Conservation (phyloP, 92 coral and sea anemone species). For the Phenganax subtilis region DNA sequence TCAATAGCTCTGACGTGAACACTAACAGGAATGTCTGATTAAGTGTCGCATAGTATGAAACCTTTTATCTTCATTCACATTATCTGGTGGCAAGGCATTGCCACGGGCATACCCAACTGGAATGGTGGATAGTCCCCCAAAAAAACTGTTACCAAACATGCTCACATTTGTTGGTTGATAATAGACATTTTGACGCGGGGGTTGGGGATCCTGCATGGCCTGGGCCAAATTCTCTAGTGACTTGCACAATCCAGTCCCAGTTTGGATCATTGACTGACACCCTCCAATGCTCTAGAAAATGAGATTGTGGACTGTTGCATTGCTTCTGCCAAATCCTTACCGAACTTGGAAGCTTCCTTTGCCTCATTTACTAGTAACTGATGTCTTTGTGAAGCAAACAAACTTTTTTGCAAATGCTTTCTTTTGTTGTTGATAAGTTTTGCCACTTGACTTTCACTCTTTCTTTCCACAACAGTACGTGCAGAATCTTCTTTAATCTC, state of each 20-base stretch:
- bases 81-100: background rate
- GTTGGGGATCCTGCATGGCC: background rate
- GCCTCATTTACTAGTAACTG: too few species aligned
- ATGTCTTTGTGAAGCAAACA: too few species aligned
- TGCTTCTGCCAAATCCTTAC: too few species aligned
- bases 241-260: background rate
- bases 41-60: background rate
- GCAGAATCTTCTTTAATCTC: background rate
- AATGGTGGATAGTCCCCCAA: background rate
- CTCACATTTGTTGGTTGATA: background rate
- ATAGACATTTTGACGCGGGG: background rate
- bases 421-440: too few species aligned
- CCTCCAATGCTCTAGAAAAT: too few species aligned
- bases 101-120: too few species aligned
- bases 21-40: background rate
- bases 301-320: too few species aligned
- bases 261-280: constrained; percentile 1
- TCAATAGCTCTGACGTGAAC: background rate
- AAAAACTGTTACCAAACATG: background rate
- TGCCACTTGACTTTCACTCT: too few species aligned
- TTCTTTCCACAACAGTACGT: too few species aligned
- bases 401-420: too few species aligned
- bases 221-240: background rate
- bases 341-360: too few species aligned
- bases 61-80: background rate